These are phyloP conservation scores for Nematolebias whitei DNA, from an alignment of 2,113 vertebrate genomes.

Conservation along the genomic window DNA sequence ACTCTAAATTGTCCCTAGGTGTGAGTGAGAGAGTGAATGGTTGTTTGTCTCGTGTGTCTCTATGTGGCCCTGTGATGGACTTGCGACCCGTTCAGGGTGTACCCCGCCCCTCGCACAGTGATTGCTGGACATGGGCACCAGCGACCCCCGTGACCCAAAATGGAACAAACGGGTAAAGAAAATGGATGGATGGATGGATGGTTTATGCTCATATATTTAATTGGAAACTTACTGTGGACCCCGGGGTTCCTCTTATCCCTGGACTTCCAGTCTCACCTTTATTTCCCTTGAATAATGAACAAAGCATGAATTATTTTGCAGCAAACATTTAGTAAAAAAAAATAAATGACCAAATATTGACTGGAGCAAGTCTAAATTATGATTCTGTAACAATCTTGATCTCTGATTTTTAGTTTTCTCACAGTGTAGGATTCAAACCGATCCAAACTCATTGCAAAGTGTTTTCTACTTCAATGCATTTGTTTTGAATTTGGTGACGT, in stretches of 20 bases:
- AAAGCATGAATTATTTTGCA: conserved; percentile 31
- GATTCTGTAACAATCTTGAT: too few species aligned
- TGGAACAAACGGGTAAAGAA: too few species aligned
- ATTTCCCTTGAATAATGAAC: conserved; percentile 81
- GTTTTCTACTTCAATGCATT: too few species aligned
- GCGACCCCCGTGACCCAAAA: too few species aligned
- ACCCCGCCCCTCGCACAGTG: too few species aligned
- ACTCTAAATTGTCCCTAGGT: too few species aligned
- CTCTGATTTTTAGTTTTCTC: background rate
- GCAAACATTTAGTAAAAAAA: conserved; percentile 7
- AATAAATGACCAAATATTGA: conserved; percentile 8
- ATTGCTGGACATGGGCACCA: too few species aligned
- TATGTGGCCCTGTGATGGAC: too few species aligned
- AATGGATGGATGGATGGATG: too few species aligned
- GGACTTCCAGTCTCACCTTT: conserved; percentile 87
- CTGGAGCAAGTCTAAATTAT: conserved; percentile 1
- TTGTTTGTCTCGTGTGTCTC: too few species aligned
- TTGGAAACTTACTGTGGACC: conserved; percentile 81
- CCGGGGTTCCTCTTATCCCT: conserved; percentile 82
- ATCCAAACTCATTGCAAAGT: background rate
- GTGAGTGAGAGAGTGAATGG: too few species aligned
- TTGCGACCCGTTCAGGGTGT: too few species aligned
- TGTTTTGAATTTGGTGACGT: background rate
- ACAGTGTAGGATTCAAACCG: conserved; percentile 15
- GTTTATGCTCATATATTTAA: conserved; percentile 13